phyloP scores from a whole-genome alignment of 2,888 invertebrate species.

The Hirudinaria manillensis region DNA sequence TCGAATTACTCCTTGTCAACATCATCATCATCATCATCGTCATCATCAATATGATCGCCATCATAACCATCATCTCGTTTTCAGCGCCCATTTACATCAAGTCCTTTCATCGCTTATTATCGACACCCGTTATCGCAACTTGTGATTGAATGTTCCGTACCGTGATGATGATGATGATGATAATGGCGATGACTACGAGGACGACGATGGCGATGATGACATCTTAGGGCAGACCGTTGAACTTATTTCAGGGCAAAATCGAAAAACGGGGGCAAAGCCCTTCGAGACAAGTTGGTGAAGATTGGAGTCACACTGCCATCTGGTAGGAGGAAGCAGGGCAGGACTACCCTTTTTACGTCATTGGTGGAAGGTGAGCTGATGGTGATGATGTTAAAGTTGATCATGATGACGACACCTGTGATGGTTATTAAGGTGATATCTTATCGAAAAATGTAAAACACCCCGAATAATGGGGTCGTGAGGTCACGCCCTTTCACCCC shows the following conservation, averaged over 20 bases:
- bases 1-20: constrained; percentile 20
- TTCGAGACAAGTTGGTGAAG: too few relatives aligned
- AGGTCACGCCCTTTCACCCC: too few relatives aligned
- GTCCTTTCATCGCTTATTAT: too few relatives aligned
- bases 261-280: too few relatives aligned
- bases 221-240: too few relatives aligned
- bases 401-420: neutral
- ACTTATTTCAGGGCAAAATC: too few relatives aligned
- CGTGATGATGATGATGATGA: constrained; percentile 13
- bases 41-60: constrained; percentile 30
- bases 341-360: too few relatives aligned
- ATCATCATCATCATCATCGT: constrained; percentile 25
- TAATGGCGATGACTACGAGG: constrained; percentile 6
- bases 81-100: too few relatives aligned
- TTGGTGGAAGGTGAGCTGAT: neutral
- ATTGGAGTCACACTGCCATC: too few relatives aligned
- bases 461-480: neutral
- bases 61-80: constrained; percentile 26
- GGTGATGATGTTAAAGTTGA: neutral
- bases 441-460: neutral
- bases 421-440: constrained; percentile 9
- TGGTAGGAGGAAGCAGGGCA: too few relatives aligned
- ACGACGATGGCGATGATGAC: constrained; percentile 6
- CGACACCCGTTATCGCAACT: too few relatives aligned
- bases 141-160: neutral